phyloP scores from a whole-genome alignment of 2,888 invertebrate species.

The Cynaeus angustus region DNA sequence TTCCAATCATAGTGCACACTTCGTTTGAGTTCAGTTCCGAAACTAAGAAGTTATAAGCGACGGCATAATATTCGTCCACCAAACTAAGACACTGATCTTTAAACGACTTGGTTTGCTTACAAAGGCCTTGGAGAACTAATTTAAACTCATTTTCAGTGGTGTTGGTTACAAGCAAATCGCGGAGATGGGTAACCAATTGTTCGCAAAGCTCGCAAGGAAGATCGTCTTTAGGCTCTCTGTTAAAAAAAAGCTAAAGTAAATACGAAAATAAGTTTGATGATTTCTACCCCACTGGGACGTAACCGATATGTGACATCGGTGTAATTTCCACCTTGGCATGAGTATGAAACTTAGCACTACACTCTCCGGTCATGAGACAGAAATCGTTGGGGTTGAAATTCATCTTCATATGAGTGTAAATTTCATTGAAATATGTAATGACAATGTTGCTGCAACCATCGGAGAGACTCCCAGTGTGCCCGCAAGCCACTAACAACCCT shows the following conservation, averaged over 20 bases:
- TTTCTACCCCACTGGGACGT: constrained; percentile 72
- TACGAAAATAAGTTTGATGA: background rate
- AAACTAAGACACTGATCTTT: constrained; percentile 83
- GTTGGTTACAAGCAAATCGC: constrained; percentile 87
- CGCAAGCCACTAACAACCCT: constrained; percentile 78
- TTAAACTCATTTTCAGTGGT: constrained; percentile 90
- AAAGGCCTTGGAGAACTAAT: constrained; percentile 83
- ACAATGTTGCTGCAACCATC: constrained; percentile 87
- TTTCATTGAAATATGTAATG: constrained; percentile 82
- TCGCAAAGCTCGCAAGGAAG: constrained; percentile 91
- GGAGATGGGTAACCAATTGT: constrained; percentile 85
- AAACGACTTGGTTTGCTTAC: constrained; percentile 86
- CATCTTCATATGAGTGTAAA: constrained; percentile 77
- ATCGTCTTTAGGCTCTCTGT: constrained; percentile 71
- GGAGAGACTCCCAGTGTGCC: constrained; percentile 81
- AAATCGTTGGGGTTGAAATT: constrained; percentile 79
- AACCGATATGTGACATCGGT: constrained; percentile 75
- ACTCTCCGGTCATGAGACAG: constrained; percentile 86
- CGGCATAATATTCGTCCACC: constrained; percentile 85
- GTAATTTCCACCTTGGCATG: constrained; percentile 77
- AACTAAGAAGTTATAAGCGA: constrained; percentile 82
- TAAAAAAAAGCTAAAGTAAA: constrained; percentile 11
- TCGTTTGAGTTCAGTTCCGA: constrained; percentile 80
- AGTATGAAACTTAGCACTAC: constrained; percentile 78
- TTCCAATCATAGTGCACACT: constrained; percentile 82